These are phyloP conservation scores for Acipenser oxyrinchus DNA, from an alignment of 2,797 vertebrate genomes.

Conservation along the genomic window DNA sequence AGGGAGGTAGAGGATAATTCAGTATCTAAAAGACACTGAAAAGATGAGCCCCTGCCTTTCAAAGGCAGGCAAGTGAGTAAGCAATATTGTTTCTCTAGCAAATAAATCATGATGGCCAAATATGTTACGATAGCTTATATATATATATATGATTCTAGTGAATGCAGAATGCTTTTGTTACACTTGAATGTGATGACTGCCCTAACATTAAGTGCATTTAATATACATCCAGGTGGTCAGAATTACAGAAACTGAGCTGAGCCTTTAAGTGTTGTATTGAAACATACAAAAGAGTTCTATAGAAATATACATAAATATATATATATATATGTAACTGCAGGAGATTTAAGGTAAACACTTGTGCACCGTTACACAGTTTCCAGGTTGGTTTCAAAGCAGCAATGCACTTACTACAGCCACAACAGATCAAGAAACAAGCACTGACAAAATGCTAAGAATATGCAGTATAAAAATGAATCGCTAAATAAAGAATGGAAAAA, in stretches of 20 bases:
- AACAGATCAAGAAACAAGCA: constrained; percentile 48
- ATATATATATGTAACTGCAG: constrained; percentile 33
- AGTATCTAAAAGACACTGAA: constrained; percentile 28
- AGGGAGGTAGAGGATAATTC: not conserved
- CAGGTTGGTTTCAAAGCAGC: constrained; percentile 35
- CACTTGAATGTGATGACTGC: constrained; percentile 66
- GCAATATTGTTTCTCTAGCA: constrained; percentile 60
- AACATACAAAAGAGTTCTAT: constrained; percentile 41
- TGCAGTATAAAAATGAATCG: constrained; percentile 50
- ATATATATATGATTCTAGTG: constrained; percentile 55
- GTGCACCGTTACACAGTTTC: constrained; percentile 44
- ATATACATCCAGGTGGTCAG: constrained; percentile 37
- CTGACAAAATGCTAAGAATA: constrained; percentile 54
- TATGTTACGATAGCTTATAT: constrained; percentile 60
- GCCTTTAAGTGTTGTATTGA: constrained; percentile 41
- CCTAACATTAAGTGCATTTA: constrained; percentile 79
- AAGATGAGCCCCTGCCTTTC: constrained; percentile 42
- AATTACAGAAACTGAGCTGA: constrained; percentile 20
- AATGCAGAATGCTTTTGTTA: constrained; percentile 62
- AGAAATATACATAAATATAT: constrained; percentile 27
- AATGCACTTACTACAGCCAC: constrained; percentile 42
- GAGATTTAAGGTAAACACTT: constrained; percentile 29
- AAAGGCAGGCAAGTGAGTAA: constrained; percentile 49
- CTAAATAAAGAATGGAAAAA: constrained; percentile 18
- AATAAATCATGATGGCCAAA: constrained; percentile 46